Conservation (phyloP, 2,113 vertebrate genomes). For the Colossoma macropomum region DNA sequence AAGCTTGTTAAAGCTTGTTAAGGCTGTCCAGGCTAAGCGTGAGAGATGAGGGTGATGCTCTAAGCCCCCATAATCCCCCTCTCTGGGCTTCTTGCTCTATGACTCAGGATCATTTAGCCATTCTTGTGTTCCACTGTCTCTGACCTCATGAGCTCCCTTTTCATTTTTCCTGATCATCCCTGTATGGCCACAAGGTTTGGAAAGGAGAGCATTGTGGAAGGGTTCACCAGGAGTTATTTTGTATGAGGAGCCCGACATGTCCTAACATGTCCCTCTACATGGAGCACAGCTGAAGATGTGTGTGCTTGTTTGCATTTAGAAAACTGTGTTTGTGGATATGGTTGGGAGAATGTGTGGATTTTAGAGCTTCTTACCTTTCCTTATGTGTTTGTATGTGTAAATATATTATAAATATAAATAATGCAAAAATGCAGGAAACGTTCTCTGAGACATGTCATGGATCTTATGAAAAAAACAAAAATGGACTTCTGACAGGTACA, state of each 20-base stretch:
- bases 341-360: no score
- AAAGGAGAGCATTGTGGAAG: neutral
- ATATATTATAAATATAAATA: no score
- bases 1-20: constrained; percentile 43
- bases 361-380: no score
- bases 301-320: neutral
- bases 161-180: neutral
- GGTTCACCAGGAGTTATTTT: neutral
- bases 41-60: neutral
- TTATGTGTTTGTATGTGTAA: no score
- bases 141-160: neutral
- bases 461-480: no score
- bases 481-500: no score
- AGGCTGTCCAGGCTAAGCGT: constrained; percentile 15
- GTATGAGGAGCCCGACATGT: neutral
- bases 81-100: neutral
- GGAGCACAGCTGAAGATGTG: neutral
- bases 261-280: neutral
- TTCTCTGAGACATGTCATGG: no score
- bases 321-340: no score
- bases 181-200: neutral
- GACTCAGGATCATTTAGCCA: neutral
- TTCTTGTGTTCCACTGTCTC: neutral
- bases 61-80: constrained; percentile 35
- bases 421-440: no score